A percentile compares a stretch with the other conserved stretches of the same genome.
These are phyloP conservation scores for Tipula lateralis DNA, from an alignment of 2,888 invertebrate species.

Conservation along the genomic window DNA sequence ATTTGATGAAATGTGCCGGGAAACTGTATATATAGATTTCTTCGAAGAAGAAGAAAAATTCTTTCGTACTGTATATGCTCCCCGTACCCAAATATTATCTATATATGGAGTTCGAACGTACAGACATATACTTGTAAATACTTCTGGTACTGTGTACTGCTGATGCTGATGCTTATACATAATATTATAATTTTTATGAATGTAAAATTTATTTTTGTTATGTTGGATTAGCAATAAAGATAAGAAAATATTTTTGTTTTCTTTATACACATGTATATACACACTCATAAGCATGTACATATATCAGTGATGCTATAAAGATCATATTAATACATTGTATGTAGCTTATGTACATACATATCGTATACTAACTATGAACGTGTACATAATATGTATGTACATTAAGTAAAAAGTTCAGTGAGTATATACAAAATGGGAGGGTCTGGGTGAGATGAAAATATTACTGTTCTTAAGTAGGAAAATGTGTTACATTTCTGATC, in stretches of 20 bases:
- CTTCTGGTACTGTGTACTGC: background rate
- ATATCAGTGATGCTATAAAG: background rate
- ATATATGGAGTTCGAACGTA: background rate
- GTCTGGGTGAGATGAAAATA: background rate
- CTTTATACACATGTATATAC: background rate
- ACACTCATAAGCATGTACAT: background rate
- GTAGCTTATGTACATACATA: background rate
- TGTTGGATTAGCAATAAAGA: conserved; percentile 16
- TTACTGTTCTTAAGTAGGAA: background rate
- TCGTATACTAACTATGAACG: background rate
- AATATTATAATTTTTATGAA: conserved; percentile 19
- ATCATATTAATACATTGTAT: background rate
- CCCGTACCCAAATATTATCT: too few relatives aligned
- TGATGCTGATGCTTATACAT: background rate
- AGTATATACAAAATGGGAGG: background rate
- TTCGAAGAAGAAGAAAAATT: background rate
- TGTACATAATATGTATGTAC: background rate
- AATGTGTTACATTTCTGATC: background rate
- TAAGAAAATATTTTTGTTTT: conserved; percentile 24
- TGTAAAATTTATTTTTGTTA: background rate
- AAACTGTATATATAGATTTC: background rate
- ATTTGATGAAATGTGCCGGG: background rate
- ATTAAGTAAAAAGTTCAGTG: background rate
- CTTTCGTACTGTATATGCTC: background rate
- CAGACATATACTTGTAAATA: background rate